Evolutionary conservation across 23 tunicate species (phyloP).

Genomic region (Halocynthia aurantium): DNA sequence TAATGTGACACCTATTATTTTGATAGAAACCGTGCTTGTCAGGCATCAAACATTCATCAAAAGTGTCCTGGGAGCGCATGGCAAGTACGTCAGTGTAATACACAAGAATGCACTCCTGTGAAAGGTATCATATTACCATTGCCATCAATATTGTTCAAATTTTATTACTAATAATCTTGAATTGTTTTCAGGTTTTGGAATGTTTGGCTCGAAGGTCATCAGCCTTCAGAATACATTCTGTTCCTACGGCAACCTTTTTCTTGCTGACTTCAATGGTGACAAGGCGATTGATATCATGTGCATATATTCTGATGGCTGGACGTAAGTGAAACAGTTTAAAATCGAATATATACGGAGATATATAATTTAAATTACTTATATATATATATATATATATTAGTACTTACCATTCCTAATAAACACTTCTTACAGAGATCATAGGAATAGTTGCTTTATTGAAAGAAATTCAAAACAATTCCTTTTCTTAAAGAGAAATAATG

Average conservation of each 20-base stretch:
- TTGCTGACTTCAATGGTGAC: slow-evolving; percentile 35
- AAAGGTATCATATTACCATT: slow-evolving; percentile 1
- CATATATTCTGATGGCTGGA: slow-evolving; percentile 15
- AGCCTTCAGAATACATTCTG: background rate
- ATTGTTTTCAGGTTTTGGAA: background rate
- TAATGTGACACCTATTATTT: background rate
- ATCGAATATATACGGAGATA: no score
- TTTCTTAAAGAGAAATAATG: background rate
- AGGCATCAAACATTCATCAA: background rate
- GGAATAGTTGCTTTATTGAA: no score
- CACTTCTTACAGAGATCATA: no score
- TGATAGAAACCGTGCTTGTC: background rate
- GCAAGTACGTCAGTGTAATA: slow-evolving; percentile 24
- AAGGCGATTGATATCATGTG: slow-evolving; percentile 20
- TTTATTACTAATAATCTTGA: no score
- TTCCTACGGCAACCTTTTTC: slow-evolving; percentile 9
- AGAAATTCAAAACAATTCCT: background rate
- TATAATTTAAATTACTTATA: no score
- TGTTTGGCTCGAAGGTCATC: background rate
- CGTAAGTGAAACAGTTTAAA: slow-evolving; percentile 14
- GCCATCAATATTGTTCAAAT: background rate
- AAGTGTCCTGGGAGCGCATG: slow-evolving; percentile 12
- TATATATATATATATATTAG: no score
- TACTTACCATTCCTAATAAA: no score
- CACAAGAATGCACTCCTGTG: slow-evolving; percentile 5